Evolutionary conservation across 2,888 invertebrate species (phyloP), one percentile per base, ranked within the genome.

Genomic region (Noctuana brunneofusca): DNA sequence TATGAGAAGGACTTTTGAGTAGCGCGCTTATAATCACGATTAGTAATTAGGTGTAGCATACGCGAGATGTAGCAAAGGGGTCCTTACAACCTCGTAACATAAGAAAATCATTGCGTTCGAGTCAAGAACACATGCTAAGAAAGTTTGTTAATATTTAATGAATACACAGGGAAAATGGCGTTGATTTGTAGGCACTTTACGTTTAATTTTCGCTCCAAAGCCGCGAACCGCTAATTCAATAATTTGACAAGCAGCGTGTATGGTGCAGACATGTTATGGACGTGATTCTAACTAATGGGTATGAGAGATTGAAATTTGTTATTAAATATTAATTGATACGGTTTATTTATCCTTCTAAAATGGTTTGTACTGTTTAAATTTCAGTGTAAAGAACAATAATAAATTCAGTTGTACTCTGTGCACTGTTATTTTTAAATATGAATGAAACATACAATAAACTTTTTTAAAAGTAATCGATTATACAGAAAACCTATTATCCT

Each of bases 81-180:
- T 65, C 55, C 6, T 64, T 54, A 65, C 52, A 43, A 55, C 49
- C 24, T 69, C 69, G 66, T 72, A 71, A 75, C 65, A 68, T 72
- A 68, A 70, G 71, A 72, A 76, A 79, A 75, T 79, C 75, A 77
- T 70, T 66, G 73, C 71, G 63, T 68, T 73, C 69, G 64, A 88
- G 85, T 89, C 90, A 88, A 79, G 81, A 88, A 83, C 90, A 90
- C 76, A 79, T 89, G 90, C 85, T 84, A 82, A 84, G 84, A 87
- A 88, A 89, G 80, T 89, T 88, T 84, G 84, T 89, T 89, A 90
- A 89, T 89, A 85, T 86, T 89, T 89, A 89, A 90, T 87, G 86
- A 84, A 80, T 78, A 72, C 65, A 69, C 70, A 27, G 49, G 69
- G 72, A 66, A 71, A 71, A 79, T 69, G 73, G 80, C 77, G 81